Base-by-base conservation (phyloP, 2,113 vertebrate species). In the Entomyzon cyanotis region DNA sequence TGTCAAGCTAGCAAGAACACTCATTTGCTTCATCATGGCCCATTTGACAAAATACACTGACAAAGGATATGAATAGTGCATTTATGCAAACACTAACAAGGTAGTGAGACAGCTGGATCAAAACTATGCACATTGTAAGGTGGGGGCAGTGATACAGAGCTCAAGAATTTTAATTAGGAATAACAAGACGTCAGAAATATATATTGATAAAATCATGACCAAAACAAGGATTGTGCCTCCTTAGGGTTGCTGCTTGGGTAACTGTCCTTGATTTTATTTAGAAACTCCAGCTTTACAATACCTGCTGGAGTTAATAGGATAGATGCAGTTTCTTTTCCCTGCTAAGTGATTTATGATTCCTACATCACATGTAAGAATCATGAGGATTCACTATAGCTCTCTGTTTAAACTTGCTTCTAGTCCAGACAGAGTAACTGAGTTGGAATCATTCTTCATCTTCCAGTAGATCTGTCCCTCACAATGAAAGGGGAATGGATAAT, bases 101-200 rank as follows among this genome's bases (percentile, higher is more conserved):
- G 9, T 3, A 41, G 4, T 42, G 68, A 74, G 59, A 44, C 9
- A 52, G 13, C 0, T 1, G 20, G n/a, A n/a, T 30, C 0, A 0
- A 63, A 87, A 67, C 6, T 12, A 12, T 5, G 60, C 14, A 30
- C 0, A 0, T 53, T 89, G 80, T 75, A 74, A 58, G 9, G 31
- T 69, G n/a, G 39, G 9, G 9, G 8, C 7, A 62, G 16, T 44
- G n/a, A 69, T 31, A 55, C 5, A 73, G 27, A 53, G 4, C 12
- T 76, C 33, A 71, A 35, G 5, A 8, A 44, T 41, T 78, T 78
- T 49, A 39, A 60, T 65, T 28, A 69, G 13, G 88, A 90, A 49
- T 47, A 46, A n/a, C 33, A 42, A 58, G 8, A 42, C 33, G 5
- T 55, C 50, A 84, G 55, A 88, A 92, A 68, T 39, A 42, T 3